phyloP scores from a whole-genome alignment of 2,797 vertebrate genomes.

The Phataginus tricuspis region DNA sequence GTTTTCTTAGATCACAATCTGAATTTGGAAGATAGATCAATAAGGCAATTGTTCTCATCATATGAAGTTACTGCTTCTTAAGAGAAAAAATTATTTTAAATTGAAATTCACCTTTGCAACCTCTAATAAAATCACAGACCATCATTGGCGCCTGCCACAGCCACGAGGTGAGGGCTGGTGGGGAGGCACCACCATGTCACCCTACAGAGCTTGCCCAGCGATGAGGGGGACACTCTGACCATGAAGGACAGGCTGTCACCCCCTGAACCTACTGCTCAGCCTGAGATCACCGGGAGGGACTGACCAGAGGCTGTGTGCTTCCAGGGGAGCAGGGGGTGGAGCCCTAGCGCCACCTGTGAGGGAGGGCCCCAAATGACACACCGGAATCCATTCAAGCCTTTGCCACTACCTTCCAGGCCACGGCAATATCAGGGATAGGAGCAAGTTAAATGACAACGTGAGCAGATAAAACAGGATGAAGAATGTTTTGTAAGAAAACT shows the following conservation, averaged over 20 bases:
- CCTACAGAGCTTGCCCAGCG: background rate
- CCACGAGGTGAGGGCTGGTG: rapidly evolving
- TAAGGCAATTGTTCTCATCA: background rate
- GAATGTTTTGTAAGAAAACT: background rate
- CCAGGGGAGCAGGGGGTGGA: background rate
- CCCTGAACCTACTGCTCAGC: background rate
- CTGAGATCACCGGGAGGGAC: too few species aligned
- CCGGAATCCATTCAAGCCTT: background rate
- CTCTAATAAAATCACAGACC: background rate
- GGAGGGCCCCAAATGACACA: too few species aligned
- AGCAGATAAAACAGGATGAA: background rate
- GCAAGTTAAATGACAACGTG: rapidly evolving
- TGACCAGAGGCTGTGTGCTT: background rate
- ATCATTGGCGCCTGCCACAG: background rate
- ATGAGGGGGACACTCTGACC: too few species aligned
- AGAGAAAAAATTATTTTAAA: background rate
- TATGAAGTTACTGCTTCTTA: background rate
- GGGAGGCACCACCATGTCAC: too few species aligned
- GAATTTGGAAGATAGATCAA: background rate
- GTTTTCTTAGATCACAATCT: background rate
- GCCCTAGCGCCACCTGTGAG: too few species aligned
- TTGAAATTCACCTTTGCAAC: background rate
- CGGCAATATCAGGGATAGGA: background rate
- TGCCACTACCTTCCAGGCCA: background rate
- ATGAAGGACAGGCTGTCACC: background rate